A percentile compares a stretch with the other conserved stretches of the same genome.
phyloP scores from a whole-genome alignment of 2,797 vertebrate species.

The Limnodromus scolopaceus region DNA sequence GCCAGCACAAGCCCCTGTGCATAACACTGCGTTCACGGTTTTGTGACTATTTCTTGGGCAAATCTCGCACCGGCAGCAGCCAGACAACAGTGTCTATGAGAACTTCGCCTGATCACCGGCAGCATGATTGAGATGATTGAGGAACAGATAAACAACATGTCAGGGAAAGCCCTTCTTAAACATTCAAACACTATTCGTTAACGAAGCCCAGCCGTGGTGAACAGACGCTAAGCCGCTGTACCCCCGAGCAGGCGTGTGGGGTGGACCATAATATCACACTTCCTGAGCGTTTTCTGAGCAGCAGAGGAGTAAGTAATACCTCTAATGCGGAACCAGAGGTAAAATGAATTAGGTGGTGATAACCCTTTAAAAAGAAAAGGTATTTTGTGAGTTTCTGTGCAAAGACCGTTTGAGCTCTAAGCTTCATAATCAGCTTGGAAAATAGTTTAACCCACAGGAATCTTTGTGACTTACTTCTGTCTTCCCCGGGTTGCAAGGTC shows the following conservation, averaged over 20 bases:
- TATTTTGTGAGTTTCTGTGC: conserved; percentile 52
- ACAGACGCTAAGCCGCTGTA: background rate
- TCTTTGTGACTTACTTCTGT: conserved; percentile 55
- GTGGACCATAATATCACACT: conserved; percentile 6
- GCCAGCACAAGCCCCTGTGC: background rate
- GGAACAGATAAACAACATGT: background rate
- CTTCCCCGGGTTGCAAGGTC: conserved; percentile 1
- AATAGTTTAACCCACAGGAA: conserved; percentile 49
- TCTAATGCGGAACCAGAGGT: conserved; percentile 16
- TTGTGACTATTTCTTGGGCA: background rate
- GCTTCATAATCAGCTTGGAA: conserved; percentile 65
- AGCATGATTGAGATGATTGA: background rate
- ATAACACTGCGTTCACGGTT: background rate
- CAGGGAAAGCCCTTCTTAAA: background rate
- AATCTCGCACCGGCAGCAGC: background rate
- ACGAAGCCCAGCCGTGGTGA: background rate
- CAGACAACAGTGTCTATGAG: background rate
- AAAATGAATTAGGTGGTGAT: conserved; percentile 46
- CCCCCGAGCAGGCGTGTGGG: background rate
- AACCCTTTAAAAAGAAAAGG: conserved; percentile 47
- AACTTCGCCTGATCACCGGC: background rate
- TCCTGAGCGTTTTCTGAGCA: background rate
- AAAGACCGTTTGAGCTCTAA: conserved; percentile 51
- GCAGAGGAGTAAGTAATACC: conserved; percentile 42
- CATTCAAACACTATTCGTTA: background rate